Conservation (phyloP, 2,888 invertebrate species). For the Cybosia mesomella region DNA sequence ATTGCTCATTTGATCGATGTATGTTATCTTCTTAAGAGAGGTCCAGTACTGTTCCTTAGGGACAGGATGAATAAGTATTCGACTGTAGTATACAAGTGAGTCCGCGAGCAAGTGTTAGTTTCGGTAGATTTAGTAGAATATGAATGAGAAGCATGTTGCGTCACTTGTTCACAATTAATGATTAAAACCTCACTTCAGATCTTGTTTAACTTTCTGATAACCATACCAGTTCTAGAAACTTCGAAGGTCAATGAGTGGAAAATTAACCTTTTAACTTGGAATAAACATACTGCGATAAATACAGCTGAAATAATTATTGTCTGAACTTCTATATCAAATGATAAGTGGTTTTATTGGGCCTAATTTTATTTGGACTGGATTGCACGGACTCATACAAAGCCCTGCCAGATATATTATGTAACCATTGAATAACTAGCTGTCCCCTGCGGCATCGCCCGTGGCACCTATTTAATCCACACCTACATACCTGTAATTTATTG, state of each 20-base stretch:
- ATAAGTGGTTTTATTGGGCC: background rate
- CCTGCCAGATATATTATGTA: no score
- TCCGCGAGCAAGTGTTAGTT: background rate
- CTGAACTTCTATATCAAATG: background rate
- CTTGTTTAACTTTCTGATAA: constrained; percentile 22
- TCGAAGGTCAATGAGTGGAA: background rate
- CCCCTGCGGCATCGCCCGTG: no score
- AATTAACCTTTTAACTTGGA: constrained; percentile 9
- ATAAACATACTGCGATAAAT: background rate
- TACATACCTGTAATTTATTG: no score
- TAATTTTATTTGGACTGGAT: background rate
- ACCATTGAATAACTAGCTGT: no score
- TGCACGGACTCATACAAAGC: no score
- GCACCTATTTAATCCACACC: no score
- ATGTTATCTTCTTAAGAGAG: no score
- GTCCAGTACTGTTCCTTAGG: no score
- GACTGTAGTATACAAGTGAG: no score
- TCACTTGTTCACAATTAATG: constrained; percentile 17
- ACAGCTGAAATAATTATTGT: background rate
- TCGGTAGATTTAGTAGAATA: background rate
- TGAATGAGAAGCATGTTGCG: constrained; percentile 11
- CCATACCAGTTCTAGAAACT: constrained; percentile 7
- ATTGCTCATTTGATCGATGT: no score
- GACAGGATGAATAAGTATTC: no score
- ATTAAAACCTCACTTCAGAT: constrained; percentile 17